phyloP scores from a whole-genome alignment of 2,888 invertebrate genomes.

The Halocaridina rubra region DNA sequence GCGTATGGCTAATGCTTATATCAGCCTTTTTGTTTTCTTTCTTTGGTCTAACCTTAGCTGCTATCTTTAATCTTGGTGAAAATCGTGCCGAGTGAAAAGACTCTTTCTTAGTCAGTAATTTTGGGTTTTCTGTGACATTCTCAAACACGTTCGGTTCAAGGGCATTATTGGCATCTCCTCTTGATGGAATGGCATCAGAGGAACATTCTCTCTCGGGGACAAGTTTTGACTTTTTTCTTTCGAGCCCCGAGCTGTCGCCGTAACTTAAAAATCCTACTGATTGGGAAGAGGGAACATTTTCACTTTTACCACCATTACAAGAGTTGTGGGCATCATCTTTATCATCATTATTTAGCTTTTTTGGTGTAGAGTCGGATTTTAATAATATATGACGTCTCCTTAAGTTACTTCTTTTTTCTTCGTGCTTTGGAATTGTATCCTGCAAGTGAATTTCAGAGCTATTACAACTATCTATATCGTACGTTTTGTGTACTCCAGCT shows the following conservation, averaged over 20 bases:
- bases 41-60: neutral
- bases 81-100: neutral
- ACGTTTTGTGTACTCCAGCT: neutral
- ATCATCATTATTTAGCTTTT: neutral
- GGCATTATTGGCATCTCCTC: too few species aligned
- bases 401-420: neutral
- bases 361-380: neutral
- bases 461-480: neutral
- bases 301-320: conserved; percentile 6
- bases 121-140: too few species aligned
- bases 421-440: neutral
- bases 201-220: too few species aligned
- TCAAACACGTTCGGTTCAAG: too few species aligned
- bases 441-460: neutral
- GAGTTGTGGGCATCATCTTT: neutral
- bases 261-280: too few species aligned
- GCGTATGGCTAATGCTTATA: neutral
- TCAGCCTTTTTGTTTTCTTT: neutral
- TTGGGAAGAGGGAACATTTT: too few species aligned
- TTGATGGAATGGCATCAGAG: too few species aligned
- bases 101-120: too few species aligned
- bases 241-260: too few species aligned
- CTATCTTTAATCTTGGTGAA: neutral
- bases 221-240: too few species aligned
- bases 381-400: neutral